Evolutionary conservation across 2,888 invertebrate species (phyloP).

Genomic region (Yponomeuta cagnagella): DNA sequence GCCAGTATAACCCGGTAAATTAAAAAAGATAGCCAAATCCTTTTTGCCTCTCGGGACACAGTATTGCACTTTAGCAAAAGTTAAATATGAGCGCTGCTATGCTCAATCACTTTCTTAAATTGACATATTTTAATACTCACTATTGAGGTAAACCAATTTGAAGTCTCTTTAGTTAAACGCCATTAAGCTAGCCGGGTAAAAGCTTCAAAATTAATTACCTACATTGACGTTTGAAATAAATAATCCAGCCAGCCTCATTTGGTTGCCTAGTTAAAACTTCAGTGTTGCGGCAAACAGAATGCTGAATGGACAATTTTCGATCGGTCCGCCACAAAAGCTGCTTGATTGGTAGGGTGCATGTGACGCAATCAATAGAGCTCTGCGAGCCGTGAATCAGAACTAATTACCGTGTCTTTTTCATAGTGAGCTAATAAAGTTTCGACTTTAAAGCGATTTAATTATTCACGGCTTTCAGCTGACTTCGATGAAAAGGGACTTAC

Average conservation of each 20-base stretch:
- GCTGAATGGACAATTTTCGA: constrained; percentile 1
- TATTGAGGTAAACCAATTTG: no score
- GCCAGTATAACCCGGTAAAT: no score
- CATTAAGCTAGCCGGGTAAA: no score
- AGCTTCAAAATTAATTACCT: not conserved
- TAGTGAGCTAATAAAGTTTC: constrained; percentile 3
- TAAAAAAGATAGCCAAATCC: no score
- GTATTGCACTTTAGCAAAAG: no score
- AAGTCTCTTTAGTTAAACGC: no score
- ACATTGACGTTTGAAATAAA: not conserved
- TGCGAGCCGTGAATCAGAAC: constrained; percentile 30
- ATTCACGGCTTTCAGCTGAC: not conserved
- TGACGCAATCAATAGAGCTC: constrained; percentile 32
- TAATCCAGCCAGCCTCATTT: not conserved
- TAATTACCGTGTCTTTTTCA: constrained; percentile 27
- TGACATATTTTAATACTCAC: no score
- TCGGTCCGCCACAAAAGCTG: constrained; percentile 21
- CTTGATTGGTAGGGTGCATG: constrained; percentile 29
- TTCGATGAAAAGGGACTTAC: not conserved
- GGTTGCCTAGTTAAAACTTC: not conserved
- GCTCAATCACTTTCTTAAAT: no score
- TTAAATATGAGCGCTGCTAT: no score
- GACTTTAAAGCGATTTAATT: not conserved
- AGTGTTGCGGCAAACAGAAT: not conserved
- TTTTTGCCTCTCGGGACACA: no score